Conservation (phyloP, 2,888 invertebrate species). For the Geotrupes spiniger region DNA sequence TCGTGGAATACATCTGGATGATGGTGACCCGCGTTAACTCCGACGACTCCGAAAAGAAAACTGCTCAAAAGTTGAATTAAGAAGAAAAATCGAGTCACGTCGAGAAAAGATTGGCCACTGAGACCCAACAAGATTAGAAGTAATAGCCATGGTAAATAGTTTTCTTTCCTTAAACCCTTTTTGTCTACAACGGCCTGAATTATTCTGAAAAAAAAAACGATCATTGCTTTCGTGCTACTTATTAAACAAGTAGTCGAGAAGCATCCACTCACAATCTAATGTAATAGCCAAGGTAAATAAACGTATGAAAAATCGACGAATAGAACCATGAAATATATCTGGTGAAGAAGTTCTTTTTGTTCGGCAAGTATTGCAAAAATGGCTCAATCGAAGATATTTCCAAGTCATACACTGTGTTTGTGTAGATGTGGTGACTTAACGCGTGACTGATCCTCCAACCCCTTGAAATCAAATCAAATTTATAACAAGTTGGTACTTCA, state of each 20-base stretch:
- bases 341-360: conserved; percentile 45
- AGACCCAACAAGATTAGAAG: conserved; percentile 50
- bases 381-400: conserved; percentile 71
- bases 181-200: conserved; percentile 22
- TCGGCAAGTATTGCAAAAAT: conserved; percentile 60
- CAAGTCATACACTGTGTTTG: conserved; percentile 72
- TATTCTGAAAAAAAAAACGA: conserved; percentile 24
- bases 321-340: conserved; percentile 24
- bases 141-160: conserved; percentile 48
- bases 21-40: conserved; percentile 74
- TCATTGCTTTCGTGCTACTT: not conserved
- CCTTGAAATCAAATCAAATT: no score
- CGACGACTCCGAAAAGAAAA: conserved; percentile 62
- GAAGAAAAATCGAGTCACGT: conserved; percentile 56
- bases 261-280: conserved; percentile 24
- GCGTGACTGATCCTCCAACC: conserved; percentile 64
- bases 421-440: conserved; percentile 74
- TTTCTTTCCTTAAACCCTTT: conserved; percentile 28
- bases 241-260: not conserved
- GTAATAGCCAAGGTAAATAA: conserved; percentile 22
- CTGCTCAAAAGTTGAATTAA: conserved; percentile 62
- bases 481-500: no score
- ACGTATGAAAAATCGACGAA: conserved; percentile 24
- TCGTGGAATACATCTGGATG: conserved; percentile 79
- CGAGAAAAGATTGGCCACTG: conserved; percentile 37